phyloP scores from a whole-genome alignment of 2,797 vertebrate species.

The Trachops cirrhosus region DNA sequence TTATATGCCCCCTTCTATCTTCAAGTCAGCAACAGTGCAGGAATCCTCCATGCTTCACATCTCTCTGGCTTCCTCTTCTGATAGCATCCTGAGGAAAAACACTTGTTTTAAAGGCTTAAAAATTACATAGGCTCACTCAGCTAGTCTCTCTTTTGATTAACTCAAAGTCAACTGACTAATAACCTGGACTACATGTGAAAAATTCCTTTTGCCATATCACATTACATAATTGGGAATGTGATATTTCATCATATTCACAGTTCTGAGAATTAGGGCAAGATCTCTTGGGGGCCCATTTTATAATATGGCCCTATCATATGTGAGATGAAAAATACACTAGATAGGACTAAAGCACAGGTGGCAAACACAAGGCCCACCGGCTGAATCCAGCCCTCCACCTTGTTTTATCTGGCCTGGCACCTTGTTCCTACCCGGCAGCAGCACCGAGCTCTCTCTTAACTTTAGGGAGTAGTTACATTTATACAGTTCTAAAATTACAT shows the following conservation, averaged over 20 bases:
- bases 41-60: background rate
- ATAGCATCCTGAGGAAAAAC: background rate
- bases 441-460: too few relatives aligned
- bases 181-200: background rate
- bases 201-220: background rate
- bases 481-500: too few relatives aligned
- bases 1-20: background rate
- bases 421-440: too few relatives aligned
- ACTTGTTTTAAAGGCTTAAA: background rate
- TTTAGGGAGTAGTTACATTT: too few relatives aligned
- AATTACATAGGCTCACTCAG: background rate
- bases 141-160: background rate
- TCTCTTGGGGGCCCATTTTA: background rate
- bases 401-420: too few relatives aligned
- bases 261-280: background rate
- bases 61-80: background rate
- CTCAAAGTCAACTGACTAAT: background rate
- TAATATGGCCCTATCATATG: background rate
- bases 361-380: too few relatives aligned
- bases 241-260: background rate
- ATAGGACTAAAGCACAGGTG: background rate
- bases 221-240: background rate
- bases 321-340: background rate
- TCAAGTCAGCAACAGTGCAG: background rate
- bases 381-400: too few relatives aligned